Conservation (phyloP, 2,797 vertebrate species). For the Rhinichthys osculus region DNA sequence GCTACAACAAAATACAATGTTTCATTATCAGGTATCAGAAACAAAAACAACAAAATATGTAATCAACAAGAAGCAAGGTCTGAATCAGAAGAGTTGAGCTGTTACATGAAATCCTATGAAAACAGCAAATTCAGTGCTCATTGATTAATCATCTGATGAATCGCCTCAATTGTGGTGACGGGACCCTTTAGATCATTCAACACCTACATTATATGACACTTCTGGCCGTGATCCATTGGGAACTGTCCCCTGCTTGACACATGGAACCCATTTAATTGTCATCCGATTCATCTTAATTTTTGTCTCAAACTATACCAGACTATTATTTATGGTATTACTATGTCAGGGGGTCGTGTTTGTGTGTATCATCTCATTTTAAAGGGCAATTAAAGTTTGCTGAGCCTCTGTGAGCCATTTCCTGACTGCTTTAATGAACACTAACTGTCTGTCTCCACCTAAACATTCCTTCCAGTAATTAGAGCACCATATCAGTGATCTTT, state of each 20-base stretch:
- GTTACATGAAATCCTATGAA: neutral
- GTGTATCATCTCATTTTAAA: constrained; percentile 11
- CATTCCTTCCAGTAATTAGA: neutral
- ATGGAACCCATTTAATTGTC: constrained; percentile 37
- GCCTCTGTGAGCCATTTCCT: neutral
- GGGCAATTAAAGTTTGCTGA: constrained; percentile 19
- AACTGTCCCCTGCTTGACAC: constrained; percentile 5
- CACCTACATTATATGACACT: constrained; percentile 16
- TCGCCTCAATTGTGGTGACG: neutral
- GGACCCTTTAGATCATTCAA: constrained; percentile 24
- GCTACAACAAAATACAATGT: neutral
- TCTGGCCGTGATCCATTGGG: constrained; percentile 26
- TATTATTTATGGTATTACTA: constrained; percentile 24
- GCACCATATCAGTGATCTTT: neutral
- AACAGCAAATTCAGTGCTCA: constrained; percentile 18
- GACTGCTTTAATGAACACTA: neutral
- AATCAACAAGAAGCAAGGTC: neutral
- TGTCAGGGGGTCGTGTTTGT: constrained; percentile 16
- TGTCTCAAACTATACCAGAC: neutral
- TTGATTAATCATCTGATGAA: constrained; percentile 30
- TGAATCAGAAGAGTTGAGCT: neutral
- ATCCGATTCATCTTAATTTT: constrained; percentile 48
- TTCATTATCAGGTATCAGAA: neutral
- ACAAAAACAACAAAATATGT: neutral
- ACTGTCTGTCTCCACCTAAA: neutral